phyloP scores from a whole-genome alignment of 2,797 vertebrate genomes.

The Leptatherina wallacei region DNA sequence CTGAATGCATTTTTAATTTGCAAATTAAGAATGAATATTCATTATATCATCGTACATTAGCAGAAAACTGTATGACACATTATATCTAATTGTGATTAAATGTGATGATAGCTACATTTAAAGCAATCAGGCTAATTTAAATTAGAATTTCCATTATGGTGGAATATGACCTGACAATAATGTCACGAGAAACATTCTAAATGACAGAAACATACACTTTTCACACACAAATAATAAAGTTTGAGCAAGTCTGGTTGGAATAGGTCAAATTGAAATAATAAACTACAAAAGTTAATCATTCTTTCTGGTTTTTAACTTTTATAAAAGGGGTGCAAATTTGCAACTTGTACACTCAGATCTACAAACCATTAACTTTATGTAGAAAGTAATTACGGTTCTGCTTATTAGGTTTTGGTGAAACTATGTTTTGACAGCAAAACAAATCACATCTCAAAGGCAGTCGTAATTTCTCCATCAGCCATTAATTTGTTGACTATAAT shows the following conservation, averaged over 20 bases:
- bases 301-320: neutral
- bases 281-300: neutral
- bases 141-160: neutral
- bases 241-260: neutral
- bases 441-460: conserved; percentile 25
- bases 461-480: conserved; percentile 18
- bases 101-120: conserved; percentile 8
- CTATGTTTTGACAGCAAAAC: conserved; percentile 28
- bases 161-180: neutral
- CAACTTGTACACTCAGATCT: neutral
- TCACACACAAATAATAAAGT: neutral
- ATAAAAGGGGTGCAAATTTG: neutral
- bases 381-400: conserved; percentile 21
- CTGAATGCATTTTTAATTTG: conserved; percentile 10
- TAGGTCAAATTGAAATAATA: neutral
- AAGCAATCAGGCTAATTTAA: neutral
- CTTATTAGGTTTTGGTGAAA: conserved; percentile 17
- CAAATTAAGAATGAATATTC: conserved; percentile 12
- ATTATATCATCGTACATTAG: neutral
- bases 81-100: conserved; percentile 5
- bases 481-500: conserved; percentile 28
- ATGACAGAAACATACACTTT: neutral
- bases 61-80: neutral
- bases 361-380: neutral
- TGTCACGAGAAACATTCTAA: neutral